A percentile compares a stretch with the other conserved stretches of the same genome.
phyloP scores from a whole-genome alignment of 2,888 invertebrate genomes.

The Scaptomyza parva region DNA sequence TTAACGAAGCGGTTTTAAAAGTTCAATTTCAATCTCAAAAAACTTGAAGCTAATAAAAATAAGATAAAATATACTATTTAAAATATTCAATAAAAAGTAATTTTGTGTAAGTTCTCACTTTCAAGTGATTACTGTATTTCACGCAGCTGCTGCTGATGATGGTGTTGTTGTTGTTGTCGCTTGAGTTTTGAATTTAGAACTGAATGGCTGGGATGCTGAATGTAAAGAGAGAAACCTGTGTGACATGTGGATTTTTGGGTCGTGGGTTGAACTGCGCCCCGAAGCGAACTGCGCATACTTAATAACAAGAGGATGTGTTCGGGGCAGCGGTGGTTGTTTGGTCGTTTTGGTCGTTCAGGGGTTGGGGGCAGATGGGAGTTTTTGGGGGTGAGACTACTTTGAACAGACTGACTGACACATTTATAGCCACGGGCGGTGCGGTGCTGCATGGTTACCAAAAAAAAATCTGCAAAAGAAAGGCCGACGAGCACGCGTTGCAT shows the following conservation, averaged over 20 bases:
- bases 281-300: slow-evolving; percentile 46
- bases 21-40: too few species aligned
- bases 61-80: not conserved
- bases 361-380: slow-evolving; percentile 10
- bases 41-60: not conserved
- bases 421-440: slow-evolving; percentile 53
- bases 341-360: slow-evolving; percentile 39
- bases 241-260: slow-evolving; percentile 45
- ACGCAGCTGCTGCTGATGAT: slow-evolving; percentile 36
- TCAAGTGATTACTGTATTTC: slow-evolving; percentile 11
- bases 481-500: slow-evolving; percentile 26
- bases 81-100: not conserved
- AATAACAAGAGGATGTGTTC: slow-evolving; percentile 18
- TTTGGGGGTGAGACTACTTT: not conserved
- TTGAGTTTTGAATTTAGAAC: slow-evolving; percentile 25
- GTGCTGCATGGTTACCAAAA: slow-evolving; percentile 65
- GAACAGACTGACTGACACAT: slow-evolving; percentile 59
- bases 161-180: slow-evolving; percentile 29
- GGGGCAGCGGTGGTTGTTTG: slow-evolving; percentile 38
- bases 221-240: slow-evolving; percentile 29
- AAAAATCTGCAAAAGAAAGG: slow-evolving; percentile 41
- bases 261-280: slow-evolving; percentile 32
- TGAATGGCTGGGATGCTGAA: slow-evolving; percentile 23
- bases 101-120: not conserved
- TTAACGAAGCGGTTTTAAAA: not conserved